Percentiles rank a stretch among this genome's conserved stretches.
phyloP scores from a whole-genome alignment of 2,113 vertebrate genomes.

The Hydrochoerus hydrochaeris region DNA sequence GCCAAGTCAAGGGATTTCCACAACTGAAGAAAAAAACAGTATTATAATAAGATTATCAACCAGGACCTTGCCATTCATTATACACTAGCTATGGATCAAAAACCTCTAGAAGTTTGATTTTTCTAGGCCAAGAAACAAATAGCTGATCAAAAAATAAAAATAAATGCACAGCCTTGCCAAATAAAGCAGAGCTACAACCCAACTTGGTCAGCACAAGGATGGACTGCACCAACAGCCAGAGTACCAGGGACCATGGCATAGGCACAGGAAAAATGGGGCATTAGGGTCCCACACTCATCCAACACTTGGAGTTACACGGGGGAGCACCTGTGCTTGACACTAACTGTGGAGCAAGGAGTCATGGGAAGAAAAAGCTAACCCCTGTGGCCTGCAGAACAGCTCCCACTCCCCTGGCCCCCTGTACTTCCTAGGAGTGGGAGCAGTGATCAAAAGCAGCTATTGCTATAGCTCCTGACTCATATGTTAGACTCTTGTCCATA shows the following conservation, averaged over 20 bases:
- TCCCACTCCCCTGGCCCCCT: not conserved
- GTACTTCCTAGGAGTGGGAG: not conserved
- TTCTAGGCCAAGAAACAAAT: not conserved
- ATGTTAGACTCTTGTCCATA: not conserved
- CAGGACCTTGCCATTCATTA: not conserved
- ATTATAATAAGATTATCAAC: not conserved
- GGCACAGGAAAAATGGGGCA: not conserved
- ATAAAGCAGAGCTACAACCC: not conserved
- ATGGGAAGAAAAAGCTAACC: not conserved
- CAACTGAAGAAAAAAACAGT: not conserved
- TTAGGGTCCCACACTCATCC: not conserved
- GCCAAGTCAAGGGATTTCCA: not conserved
- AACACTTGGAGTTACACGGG: not conserved
- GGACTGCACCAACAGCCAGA: not conserved
- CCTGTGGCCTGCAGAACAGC: not conserved
- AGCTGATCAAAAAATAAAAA: not conserved
- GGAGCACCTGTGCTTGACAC: not conserved
- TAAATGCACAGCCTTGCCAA: not conserved
- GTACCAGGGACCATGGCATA: not conserved
- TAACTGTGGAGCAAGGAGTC: not conserved
- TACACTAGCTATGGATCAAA: not conserved
- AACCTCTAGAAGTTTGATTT: not conserved
- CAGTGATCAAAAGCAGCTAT: not conserved
- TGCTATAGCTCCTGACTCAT: not conserved
- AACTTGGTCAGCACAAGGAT: not conserved